Base-by-base conservation (phyloP, 2,113 vertebrate genomes). In the Morone saxatilis region DNA sequence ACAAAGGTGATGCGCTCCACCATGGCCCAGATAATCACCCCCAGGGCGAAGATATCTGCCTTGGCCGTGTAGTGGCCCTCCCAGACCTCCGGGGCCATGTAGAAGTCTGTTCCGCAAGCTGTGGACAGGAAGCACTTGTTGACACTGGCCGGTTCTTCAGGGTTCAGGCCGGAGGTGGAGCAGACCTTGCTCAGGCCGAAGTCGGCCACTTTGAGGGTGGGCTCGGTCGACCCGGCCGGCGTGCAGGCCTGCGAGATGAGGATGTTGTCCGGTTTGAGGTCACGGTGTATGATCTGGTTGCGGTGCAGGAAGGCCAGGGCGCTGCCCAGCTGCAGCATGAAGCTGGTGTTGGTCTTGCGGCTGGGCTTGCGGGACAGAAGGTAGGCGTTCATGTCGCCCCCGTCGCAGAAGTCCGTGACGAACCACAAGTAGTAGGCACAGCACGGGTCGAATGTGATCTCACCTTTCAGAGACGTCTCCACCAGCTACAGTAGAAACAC, bases 11-110 rank as follows among this genome's bases (percentile, higher is more conserved):
- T 98, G 77, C 97, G 96, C 91, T 99, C 98, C 89, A 99, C 86
- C 98, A 99, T 99, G 0, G 98, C 98, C 98, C 98, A 99, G 92
- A 99, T 97, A 79, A 99, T 99, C 85, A 99, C 96, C 2, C 98
- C 98, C 88, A 99, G 88, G 0, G 98, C 98, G 47, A 99, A 99
- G 92, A 99, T 99, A 91, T 99, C 98, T 0, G 98, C 98, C 90
- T 99, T 99, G 68, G 98, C 98, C 0, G 98, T 99, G 89, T 99
- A 99, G 93, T 99, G 97, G 17, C 98, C 98, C 91, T 99, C 98
- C 96, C 98, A 99, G 0, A 98, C 98, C 92, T 99, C 98, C 0
- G 98, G 98, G 36, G 98, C 98, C 98, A 99, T 99, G 89, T 99
- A 99, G 94, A 99, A 99, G 93, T 98, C 97, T 0, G 98, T 98